Evolutionary conservation across 2,113 vertebrate species (phyloP).

Genomic region (Macheiramphus alcinus): DNA sequence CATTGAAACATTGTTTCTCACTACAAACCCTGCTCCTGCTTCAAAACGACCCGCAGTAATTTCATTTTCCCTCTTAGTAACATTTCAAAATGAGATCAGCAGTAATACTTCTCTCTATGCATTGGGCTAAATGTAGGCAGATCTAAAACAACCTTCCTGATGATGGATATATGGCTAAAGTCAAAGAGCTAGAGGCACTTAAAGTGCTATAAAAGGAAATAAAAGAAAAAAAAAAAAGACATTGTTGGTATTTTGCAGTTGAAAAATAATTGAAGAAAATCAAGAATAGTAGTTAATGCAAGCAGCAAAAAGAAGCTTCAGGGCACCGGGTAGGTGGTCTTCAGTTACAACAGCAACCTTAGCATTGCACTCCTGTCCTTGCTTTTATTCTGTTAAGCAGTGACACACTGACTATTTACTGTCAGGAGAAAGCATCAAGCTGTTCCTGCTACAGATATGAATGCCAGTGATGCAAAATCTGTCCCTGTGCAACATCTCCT

Average conservation of each 20-base stretch:
- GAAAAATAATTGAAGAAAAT: constrained; percentile 1
- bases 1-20: neutral
- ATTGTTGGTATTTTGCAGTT: neutral
- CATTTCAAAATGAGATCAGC: constrained; percentile 20
- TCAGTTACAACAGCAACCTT: neutral
- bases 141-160: neutral
- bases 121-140: neutral
- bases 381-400: neutral
- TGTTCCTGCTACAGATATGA: neutral
- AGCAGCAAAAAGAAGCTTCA: neutral
- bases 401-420: neutral
- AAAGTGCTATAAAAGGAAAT: neutral
- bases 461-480: neutral
- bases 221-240: neutral
- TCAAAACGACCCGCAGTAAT: constrained; percentile 23
- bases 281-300: neutral
- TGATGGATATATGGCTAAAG: neutral
- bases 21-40: neutral
- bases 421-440: neutral
- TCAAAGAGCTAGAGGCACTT: constrained; percentile 10
- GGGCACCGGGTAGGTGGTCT: neutral
- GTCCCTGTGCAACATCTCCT: neutral
- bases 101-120: constrained; percentile 25
- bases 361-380: neutral
- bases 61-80: constrained; percentile 6